These are phyloP conservation scores for Lithophane leautieri DNA, from an alignment of 2,888 invertebrate species.

Conservation along the genomic window DNA sequence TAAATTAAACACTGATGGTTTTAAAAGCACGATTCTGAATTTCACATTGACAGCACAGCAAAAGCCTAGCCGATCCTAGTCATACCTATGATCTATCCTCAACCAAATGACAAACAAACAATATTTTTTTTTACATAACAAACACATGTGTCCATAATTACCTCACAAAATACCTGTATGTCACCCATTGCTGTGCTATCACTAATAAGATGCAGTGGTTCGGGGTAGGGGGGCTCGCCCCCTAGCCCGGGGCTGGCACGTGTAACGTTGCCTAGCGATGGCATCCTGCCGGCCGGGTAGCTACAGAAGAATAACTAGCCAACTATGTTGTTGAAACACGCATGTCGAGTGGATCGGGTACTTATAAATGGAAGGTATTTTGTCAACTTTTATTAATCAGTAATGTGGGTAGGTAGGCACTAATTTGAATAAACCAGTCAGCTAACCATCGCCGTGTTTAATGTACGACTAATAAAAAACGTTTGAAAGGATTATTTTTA, in stretches of 20 bases:
- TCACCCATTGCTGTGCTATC: neutral
- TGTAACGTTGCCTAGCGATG: slow-evolving; percentile 76
- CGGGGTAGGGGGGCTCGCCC: slow-evolving; percentile 12
- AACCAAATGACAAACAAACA: neutral
- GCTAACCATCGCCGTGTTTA: neutral
- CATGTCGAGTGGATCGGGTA: neutral
- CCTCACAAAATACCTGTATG: neutral
- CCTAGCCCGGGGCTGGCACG: slow-evolving; percentile 64
- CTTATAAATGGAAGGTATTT: neutral
- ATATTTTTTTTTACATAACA: neutral
- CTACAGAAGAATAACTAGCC: slow-evolving; percentile 36
- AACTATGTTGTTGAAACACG: neutral
- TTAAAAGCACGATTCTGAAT: neutral
- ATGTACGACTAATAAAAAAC: neutral
- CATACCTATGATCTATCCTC: neutral
- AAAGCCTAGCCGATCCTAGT: neutral
- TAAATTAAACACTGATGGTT: neutral
- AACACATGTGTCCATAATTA: neutral
- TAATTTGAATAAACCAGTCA: neutral
- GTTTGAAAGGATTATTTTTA: neutral
- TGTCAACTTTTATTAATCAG: neutral
- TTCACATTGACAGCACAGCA: neutral
- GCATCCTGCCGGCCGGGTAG: slow-evolving; percentile 48
- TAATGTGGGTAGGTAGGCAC: too few species aligned
- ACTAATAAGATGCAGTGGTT: slow-evolving; percentile 39